Evolutionary conservation across 2,888 invertebrate genomes (phyloP).

Genomic region (Zygaena filipendulae): DNA sequence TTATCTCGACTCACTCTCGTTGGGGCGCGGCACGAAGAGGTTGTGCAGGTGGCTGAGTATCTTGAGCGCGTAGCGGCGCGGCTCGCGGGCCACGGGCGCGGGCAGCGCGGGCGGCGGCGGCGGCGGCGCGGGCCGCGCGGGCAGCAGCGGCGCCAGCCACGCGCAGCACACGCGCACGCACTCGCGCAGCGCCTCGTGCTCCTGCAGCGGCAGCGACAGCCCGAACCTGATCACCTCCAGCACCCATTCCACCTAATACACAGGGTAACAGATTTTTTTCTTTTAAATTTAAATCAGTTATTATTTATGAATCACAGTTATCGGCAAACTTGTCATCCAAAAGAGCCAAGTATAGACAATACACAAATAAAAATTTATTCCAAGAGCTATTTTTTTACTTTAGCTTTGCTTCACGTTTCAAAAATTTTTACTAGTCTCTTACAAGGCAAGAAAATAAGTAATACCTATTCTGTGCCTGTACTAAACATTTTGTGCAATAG

Average conservation of each 20-base stretch:
- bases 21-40: conserved; percentile 91
- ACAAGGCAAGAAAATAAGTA: too few relatives aligned
- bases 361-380: too few relatives aligned
- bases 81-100: conserved; percentile 86
- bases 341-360: too few relatives aligned
- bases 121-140: conserved; percentile 86
- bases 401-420: too few relatives aligned
- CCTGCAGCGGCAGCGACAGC: conserved; percentile 86
- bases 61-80: conserved; percentile 89
- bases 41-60: conserved; percentile 95
- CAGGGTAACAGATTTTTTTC: too few relatives aligned
- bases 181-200: conserved; percentile 94
- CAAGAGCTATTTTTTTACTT: too few relatives aligned
- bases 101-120: conserved; percentile 90
- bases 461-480: too few relatives aligned
- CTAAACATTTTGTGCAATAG: too few relatives aligned
- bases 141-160: conserved; percentile 90
- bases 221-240: conserved; percentile 92
- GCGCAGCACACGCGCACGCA: conserved; percentile 97
- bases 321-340: too few relatives aligned
- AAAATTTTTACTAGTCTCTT: too few relatives aligned
- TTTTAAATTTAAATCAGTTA: too few relatives aligned
- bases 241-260: conserved; percentile 91
- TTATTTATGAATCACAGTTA: too few relatives aligned
- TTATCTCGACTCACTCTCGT: conserved; percentile 90